Evolutionary conservation across 2,888 invertebrate genomes (phyloP), one percentile per base, ranked within the genome.

Genomic region (Cetonia aurata): DNA sequence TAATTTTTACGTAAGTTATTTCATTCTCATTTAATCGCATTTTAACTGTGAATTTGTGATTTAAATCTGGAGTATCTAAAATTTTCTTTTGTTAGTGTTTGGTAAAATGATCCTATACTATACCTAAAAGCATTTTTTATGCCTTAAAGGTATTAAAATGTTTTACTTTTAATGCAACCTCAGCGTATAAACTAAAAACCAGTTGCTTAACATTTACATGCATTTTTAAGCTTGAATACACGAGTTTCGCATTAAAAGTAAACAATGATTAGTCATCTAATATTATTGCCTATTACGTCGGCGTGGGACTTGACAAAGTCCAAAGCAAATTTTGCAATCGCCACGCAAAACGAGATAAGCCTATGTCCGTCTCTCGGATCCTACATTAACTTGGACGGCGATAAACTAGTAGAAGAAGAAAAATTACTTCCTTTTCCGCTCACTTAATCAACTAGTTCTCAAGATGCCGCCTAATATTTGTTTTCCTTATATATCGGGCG

Each of bases 391-490:
- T 15, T 52, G 17, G 17, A 19, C 10, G 10, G 8, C 17, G 15
- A 17, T 52, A 52, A 17, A 15, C 10, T 15, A 1, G 17, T 25
- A 25, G 25, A 52, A 52, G 17, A 52, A 52, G 3, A 15, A 52
- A 52, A 52, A 17, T 15, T 12, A 52, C 52, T 52, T 52, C 52
- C 52, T 52, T 52, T 52, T 52, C 52, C 52, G 52, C 10, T 52
- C 52, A 15, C 19, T 10, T 15, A 17, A 19, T 17, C 52, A 52
- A 52, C 19, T 52, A 52, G 17, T 52, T 17, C 17, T 52, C 15
- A 52, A 52, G 52, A 52, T 52, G 52, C 17, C 25, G 25, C 25
- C 25, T 25, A 25, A 25, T 25, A 25, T 4, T 25, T 4, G 25
- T 4, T 25, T 25, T 25, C 4, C 4, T 25, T 25, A 4, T 25